These are phyloP conservation scores for Oreochromis aureus DNA, from an alignment of 2,113 vertebrate species.

Conservation along the genomic window DNA sequence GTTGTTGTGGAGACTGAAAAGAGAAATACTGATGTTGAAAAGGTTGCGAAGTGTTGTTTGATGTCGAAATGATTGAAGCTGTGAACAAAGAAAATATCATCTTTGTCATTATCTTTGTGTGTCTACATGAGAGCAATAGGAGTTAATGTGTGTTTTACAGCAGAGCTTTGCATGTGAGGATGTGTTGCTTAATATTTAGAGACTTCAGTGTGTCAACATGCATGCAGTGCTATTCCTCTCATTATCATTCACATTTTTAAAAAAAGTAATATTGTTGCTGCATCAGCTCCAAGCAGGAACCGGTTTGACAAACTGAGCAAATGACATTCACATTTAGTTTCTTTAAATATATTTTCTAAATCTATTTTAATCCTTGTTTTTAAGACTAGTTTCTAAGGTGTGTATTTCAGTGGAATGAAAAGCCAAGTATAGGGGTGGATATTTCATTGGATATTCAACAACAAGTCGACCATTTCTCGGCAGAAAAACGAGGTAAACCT, in stretches of 20 bases:
- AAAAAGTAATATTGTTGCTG: not conserved
- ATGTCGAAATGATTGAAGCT: not conserved
- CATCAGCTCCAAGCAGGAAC: not conserved
- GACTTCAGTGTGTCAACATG: not conserved
- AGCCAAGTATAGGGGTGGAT: not conserved
- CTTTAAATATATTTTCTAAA: not conserved
- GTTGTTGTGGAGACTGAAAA: not conserved
- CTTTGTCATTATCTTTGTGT: not conserved
- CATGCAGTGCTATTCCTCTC: not conserved
- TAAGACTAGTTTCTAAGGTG: accelerated
- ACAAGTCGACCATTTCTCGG: not conserved
- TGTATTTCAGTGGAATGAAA: not conserved
- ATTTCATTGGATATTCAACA: not conserved
- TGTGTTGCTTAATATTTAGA: not conserved
- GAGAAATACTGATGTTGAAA: not conserved
- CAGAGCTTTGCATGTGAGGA: not conserved
- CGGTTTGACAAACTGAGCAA: not conserved
- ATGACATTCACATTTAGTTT: not conserved
- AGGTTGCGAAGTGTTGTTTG: not conserved
- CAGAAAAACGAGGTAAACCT: not conserved
- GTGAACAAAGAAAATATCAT: not conserved
- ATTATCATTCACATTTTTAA: accelerated
- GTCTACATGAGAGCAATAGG: not conserved
- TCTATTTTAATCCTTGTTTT: not conserved
- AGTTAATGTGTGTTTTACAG: not conserved